phyloP scores from a whole-genome alignment of 2,888 invertebrate species.

The Eupithecia exiguata region DNA sequence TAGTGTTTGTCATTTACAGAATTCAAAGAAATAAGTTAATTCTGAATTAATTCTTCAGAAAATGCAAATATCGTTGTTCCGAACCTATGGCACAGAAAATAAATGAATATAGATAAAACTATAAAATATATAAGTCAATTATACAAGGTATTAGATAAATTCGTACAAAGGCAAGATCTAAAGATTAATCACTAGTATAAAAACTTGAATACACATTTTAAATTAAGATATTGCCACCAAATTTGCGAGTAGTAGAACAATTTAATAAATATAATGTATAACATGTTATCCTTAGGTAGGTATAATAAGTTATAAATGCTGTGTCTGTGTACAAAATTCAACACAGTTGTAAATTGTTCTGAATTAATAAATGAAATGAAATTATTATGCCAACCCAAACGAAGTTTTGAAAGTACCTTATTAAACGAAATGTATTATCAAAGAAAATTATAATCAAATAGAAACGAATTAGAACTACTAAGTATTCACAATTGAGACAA shows the following conservation, averaged over 20 bases:
- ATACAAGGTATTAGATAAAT: constrained; percentile 59
- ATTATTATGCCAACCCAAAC: not conserved
- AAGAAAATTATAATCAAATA: no score
- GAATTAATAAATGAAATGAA: no score
- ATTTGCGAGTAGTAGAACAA: constrained; percentile 15
- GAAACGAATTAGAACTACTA: no score
- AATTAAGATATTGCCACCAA: constrained; percentile 11
- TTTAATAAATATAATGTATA: no score
- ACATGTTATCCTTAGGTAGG: no score
- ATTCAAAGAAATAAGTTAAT: not conserved
- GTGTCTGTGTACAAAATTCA: no score
- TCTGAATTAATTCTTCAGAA: constrained; percentile 4
- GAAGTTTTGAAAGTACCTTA: not conserved
- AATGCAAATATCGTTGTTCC: constrained; percentile 4
- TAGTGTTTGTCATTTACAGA: not conserved
- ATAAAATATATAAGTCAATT: constrained; percentile 19
- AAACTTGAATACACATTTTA: constrained; percentile 34
- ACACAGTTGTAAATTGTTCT: no score
- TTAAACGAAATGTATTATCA: no score
- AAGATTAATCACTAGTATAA: constrained; percentile 44
- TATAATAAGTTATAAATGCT: no score
- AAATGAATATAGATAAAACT: constrained; percentile 28
- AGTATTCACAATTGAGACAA: no score
- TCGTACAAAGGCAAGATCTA: constrained; percentile 76
- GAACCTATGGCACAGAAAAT: constrained; percentile 41